These are phyloP conservation scores for Streptopelia turtur DNA, from an alignment of 2,797 vertebrate genomes.

Conservation along the genomic window DNA sequence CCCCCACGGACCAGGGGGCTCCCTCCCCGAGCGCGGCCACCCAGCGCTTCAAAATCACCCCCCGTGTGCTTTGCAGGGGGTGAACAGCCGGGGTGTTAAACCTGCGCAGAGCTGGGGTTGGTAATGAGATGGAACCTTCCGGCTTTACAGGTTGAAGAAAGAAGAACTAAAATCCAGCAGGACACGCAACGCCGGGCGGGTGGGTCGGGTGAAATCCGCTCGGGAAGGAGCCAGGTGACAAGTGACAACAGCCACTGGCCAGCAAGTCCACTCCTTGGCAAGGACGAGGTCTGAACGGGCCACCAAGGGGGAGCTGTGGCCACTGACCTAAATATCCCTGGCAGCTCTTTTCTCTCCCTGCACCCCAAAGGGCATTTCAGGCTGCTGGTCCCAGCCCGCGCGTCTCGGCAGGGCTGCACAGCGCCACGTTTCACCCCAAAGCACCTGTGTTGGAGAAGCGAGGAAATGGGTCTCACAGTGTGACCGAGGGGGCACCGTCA, in stretches of 20 bases:
- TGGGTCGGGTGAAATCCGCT: neutral
- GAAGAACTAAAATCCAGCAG: too few species aligned
- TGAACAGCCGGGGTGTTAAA: accelerated
- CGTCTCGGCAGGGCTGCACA: neutral
- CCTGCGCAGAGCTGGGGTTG: neutral
- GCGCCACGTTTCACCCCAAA: conserved; percentile 2
- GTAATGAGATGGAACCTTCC: accelerated
- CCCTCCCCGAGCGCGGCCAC: accelerated
- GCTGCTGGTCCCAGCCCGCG: accelerated
- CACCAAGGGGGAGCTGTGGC: neutral
- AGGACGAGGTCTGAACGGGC: neutral
- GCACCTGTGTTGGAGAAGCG: accelerated
- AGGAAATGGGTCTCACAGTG: accelerated
- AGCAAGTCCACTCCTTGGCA: neutral
- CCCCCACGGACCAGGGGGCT: neutral
- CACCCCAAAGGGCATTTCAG: neutral
- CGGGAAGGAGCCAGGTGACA: neutral
- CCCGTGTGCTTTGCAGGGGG: accelerated
- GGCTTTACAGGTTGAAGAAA: neutral
- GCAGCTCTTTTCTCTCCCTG: neutral
- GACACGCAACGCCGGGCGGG: accelerated
- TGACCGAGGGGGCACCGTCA: accelerated
- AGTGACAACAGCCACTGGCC: neutral
- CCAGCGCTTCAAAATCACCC: neutral
- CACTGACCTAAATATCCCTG: neutral